Evolutionary conservation across 2,113 vertebrate genomes (phyloP), one percentile per base, ranked within the genome.

Genomic region (Geococcyx californianus): DNA sequence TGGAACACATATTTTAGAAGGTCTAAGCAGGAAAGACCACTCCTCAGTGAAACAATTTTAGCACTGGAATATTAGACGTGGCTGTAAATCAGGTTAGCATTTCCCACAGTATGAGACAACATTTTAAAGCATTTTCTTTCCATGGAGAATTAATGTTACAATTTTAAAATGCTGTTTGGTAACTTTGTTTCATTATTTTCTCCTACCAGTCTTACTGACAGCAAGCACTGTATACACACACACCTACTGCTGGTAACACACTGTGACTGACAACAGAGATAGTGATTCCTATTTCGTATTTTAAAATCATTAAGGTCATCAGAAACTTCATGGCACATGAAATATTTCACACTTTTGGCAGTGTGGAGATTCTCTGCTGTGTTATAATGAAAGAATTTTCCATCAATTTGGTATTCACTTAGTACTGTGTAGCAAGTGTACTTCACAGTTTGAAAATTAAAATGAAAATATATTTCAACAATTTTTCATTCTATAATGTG

Each of bases 371-470:
- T 91, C 54, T 89, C 44, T 7, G 12, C 54, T 58, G 20, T 56
- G 33, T 72, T 82, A 28, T 13, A 90, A 91, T 52, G 87, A 76
- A 75, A 82, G 40, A 64, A 52, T 76, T 83, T 94, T 59, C 67
- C 74, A 62, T 56, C 77, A 73, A 40, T 94, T 89, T 68, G 38
- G 31, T 31, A 76, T 87, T 91, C 87, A 40, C 8, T 70, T 73
- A 34, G 56, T 84, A 75, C 52, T 56, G 29, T 4, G 23, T 34
- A 70, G 77, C 19, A 55, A 94, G 92, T 12, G 28, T 38, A 60
- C 49, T 82, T 79, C 84, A 73, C 36, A 45, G 78, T 91, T 83
- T 56, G 63, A 82, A 95, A 95, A 93, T 68, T 72, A 84, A 84
- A 93, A 94, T 82, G 20, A 87, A 93, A 94, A 91, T 52, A 64